Evolutionary conservation across 2,797 vertebrate species (phyloP), one percentile per base, ranked within the genome.

Genomic region (Falco peregrinus): DNA sequence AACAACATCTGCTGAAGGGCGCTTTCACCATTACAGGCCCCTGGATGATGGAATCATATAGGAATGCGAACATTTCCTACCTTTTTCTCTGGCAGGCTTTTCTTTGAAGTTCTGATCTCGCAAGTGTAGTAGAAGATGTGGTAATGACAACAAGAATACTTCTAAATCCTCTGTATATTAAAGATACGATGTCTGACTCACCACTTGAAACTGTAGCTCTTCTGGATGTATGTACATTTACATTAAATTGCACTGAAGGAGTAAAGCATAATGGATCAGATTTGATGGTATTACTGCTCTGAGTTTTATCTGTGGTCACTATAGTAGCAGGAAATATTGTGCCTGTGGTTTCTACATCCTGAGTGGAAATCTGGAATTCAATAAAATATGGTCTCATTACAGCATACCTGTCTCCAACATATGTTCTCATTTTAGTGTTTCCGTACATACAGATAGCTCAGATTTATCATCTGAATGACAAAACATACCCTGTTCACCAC

Each of bases 291-390:
- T 94, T 97, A 96, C 97, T 96, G 95, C 87, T 80, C 87, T 15
- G 7, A 69, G 45, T 96, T 95, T 96, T 97, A 96, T 97, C 96
- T 97, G 96, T 90, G 93, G 95, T 96, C 87, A 89, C 90, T 68
- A 5, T 70, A 88, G 81, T 96, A 97, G 82, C 95, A 96, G 97
- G 95, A 96, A 96, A 89, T 93, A 96, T 47, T 93, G 94, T 94
- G 93, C 89, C 87, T 97, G 95, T 92, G 82, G 94, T 97, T 97
- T 97, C 84, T 94, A 96, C 92, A 97, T 96, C 90, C 83, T 91
- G 95, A 97, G 89, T 96, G 92, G 91, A 93, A 91, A 96, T 84
- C 84, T 95, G 93, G 90, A 97, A 95, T 92, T 94, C 90, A 97
- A 89, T 97, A 96, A 97, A 95, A 91, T 95, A 89, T 13, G 71